Conservation (phyloP, 2,113 vertebrate species). For the Motacilla tschutschensis region DNA sequence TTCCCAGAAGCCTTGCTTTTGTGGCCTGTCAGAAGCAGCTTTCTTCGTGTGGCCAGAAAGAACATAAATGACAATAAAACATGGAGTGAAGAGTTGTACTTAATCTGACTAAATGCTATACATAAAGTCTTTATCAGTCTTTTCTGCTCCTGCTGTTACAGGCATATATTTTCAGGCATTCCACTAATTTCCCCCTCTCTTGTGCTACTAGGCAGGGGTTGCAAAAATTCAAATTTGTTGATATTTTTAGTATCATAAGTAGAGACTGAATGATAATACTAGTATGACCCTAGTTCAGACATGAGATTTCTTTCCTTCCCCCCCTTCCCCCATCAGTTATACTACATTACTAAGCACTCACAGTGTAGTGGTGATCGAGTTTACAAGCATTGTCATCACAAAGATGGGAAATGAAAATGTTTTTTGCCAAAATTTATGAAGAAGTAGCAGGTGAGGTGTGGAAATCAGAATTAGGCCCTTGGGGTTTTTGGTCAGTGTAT, state of each 20-base stretch:
- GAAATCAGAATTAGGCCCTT: neutral
- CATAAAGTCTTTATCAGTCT: neutral
- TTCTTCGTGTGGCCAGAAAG: neutral
- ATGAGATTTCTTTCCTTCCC: neutral
- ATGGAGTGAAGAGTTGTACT: neutral
- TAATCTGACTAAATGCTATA: neutral
- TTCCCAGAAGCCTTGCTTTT: neutral
- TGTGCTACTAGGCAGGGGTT: neutral
- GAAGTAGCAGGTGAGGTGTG: neutral
- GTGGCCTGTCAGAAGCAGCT: neutral
- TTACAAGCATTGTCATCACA: neutral
- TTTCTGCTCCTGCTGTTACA: neutral
- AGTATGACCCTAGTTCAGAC: neutral
- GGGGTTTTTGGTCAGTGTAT: neutral
- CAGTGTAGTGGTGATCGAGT: accelerated
- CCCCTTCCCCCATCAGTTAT: accelerated
- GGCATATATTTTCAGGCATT: neutral
- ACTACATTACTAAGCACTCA: neutral
- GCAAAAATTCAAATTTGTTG: neutral
- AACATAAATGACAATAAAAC: neutral
- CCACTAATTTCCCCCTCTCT: neutral
- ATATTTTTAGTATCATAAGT: neutral
- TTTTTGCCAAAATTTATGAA: neutral
- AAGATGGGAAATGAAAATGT: neutral
- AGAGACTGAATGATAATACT: neutral